These are phyloP conservation scores for Podiceps cristatus DNA, from an alignment of 2,113 vertebrate genomes.

Conservation along the genomic window DNA sequence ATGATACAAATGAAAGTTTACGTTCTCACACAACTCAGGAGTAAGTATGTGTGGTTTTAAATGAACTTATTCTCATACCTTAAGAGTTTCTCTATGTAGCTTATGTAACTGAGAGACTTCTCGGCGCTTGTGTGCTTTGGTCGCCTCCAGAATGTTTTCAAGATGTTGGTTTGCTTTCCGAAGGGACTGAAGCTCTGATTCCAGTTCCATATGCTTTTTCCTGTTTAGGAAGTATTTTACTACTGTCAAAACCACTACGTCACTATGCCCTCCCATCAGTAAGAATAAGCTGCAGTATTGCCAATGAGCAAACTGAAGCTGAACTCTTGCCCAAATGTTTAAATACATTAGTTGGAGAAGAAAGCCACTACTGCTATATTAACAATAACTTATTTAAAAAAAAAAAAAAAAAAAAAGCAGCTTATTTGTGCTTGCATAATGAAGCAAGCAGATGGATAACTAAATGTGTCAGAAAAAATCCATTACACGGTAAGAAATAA, in stretches of 20 bases:
- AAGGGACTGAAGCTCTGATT: slow-evolving; percentile 91
- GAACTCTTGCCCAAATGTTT: not conserved
- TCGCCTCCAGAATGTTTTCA: slow-evolving; percentile 94
- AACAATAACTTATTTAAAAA: too few relatives aligned
- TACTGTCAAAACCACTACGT: not conserved
- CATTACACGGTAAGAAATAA: slow-evolving; percentile 31
- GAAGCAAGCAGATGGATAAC: slow-evolving; percentile 36
- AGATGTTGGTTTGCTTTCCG: slow-evolving; percentile 90
- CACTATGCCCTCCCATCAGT: not conserved
- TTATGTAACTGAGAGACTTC: slow-evolving; percentile 93
- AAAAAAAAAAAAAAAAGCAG: not conserved
- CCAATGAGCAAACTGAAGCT: not conserved
- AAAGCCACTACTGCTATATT: not conserved
- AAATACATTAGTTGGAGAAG: slow-evolving; percentile 4
- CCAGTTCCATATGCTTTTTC: slow-evolving; percentile 88
- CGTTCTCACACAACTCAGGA: not conserved
- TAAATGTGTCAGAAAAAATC: slow-evolving; percentile 31
- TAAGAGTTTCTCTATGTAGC: slow-evolving; percentile 90
- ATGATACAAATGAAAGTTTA: not conserved
- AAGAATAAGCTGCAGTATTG: not conserved
- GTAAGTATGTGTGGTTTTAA: not conserved
- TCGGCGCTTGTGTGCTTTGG: slow-evolving; percentile 86
- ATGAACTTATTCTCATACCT: slow-evolving; percentile 76
- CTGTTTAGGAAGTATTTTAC: slow-evolving; percentile 72
- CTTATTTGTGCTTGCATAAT: slow-evolving; percentile 41